Conservation (phyloP, 2,888 invertebrate genomes). For the Lumbricus terrestris region DNA sequence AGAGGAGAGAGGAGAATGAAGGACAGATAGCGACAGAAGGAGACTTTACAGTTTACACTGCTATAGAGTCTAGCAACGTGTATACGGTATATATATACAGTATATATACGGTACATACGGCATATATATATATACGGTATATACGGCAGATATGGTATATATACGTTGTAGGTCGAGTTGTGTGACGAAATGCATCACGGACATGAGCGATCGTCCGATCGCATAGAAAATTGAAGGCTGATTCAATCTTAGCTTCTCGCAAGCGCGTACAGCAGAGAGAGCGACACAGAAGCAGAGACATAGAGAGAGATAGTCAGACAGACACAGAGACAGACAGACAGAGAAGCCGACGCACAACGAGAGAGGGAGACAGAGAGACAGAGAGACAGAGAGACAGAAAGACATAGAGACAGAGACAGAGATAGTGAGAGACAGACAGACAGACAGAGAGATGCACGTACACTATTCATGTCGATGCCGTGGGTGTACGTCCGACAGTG, state of each 20-base stretch:
- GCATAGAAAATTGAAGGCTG: neutral
- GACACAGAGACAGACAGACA: no score
- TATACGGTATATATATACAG: no score
- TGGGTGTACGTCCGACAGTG: conserved; percentile 59
- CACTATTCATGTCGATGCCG: conserved; percentile 60
- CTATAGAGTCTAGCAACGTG: neutral
- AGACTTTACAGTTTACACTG: neutral
- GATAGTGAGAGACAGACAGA: neutral
- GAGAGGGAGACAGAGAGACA: neutral
- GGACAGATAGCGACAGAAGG: neutral
- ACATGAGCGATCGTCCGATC: neutral
- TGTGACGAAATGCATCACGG: neutral
- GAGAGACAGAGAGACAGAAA: no score
- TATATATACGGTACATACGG: no score
- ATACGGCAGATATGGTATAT: no score
- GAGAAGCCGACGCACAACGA: neutral
- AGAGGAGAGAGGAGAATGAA: no score
- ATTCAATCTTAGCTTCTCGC: neutral
- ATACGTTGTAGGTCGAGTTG: neutral
- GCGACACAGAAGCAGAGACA: neutral
- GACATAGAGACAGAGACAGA: neutral
- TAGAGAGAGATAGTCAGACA: no score
- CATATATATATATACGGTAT: no score
- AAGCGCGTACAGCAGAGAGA: no score
- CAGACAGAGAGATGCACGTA: conserved; percentile 41